Base-by-base conservation (phyloP, 2,797 vertebrate genomes). In the Lateolabrax maculatus region DNA sequence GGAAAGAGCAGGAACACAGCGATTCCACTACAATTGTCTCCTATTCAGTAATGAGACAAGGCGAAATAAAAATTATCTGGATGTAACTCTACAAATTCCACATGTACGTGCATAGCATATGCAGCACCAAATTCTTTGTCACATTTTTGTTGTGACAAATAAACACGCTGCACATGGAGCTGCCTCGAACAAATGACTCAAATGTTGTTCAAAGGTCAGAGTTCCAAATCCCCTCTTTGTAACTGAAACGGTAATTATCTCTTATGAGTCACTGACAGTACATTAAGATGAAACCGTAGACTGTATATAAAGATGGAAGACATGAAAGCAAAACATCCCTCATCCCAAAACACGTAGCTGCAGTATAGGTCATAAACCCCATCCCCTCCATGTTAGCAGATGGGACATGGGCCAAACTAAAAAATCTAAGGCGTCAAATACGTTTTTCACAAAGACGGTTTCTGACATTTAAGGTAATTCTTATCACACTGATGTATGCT, bases 271-370 rank as follows among this genome's bases (percentile, higher is more conserved):
- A 12, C 11, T 36, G 43, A n/a, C n/a, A 65, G 9, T 8, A 11
- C 75, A 72, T 71, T 36, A 67, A 66, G 34, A 49, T 43, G 58
- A 79, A 43, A 64, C 21, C n/a, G n/a, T n/a, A n/a, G n/a, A n/a
- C n/a, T n/a, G n/a, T n/a, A n/a, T n/a, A n/a, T n/a, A n/a, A n/a
- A n/a, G n/a, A n/a, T n/a, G n/a, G n/a, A n/a, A n/a, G n/a, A n/a
- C n/a, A n/a, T n/a, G n/a, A n/a, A n/a, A n/a, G n/a, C n/a, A n/a
- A n/a, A n/a, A n/a, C n/a, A n/a, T n/a, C n/a, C n/a, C n/a, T n/a
- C n/a, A n/a, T n/a, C n/a, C n/a, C n/a, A n/a, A n/a, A n/a, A n/a
- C n/a, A n/a, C n/a, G n/a, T n/a, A n/a, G n/a, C n/a, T n/a, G n/a
- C n/a, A n/a, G n/a, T n/a, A n/a, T n/a, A n/a, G n/a, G n/a, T n/a